Base-by-base conservation (phyloP, 1,140 invertebrate genomes). In the Neomicropteryx cornuta region DNA sequence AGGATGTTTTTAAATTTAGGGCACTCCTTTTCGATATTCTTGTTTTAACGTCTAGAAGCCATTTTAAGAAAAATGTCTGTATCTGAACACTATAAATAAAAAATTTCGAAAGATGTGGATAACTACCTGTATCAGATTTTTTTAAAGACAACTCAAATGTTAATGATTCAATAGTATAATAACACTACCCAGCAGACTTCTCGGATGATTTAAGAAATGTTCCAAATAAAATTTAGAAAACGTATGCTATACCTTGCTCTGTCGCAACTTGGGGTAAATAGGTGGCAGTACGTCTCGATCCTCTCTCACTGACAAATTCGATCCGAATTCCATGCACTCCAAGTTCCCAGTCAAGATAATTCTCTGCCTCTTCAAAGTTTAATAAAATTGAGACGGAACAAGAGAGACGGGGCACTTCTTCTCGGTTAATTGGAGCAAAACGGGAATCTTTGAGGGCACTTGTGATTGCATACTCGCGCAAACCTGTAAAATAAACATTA, bases 221-320 rank as follows among this genome's bases (percentile, higher is more conserved):
- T n/a, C n/a, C n/a, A n/a, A n/a, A n/a, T n/a, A n/a, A n/a, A n/a
- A n/a, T n/a, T n/a, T n/a, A n/a, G n/a, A n/a, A n/a, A n/a, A n/a
- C n/a, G n/a, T n/a, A n/a, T n/a, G n/a, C n/a, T n/a, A n/a, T 68
- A 92, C 92, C 94, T 85, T 99, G 96, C 64, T 99, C 95, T 39
- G 79, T 77, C 48, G 95, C 92, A 39, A 99, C 92, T 70, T 98
- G 87, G 34, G 96, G 96, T 56, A 99, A 74, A 68, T 97, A 99
- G 49, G 96, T 99, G 46, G 96, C 95, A 45, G 90, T 97, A 51
- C 91, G 78, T 55, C 92, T 91, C 46, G 83, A 83, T 41, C 95
- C 95, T 52, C 91, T 88, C 53, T 98, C 95, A 64, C 90, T 95
- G 39, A 83, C 65, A 55, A 98, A 99, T 70, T 99, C 94, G 47